These are phyloP conservation scores for Petrocephalus schoutedeni DNA, from an alignment of 2,797 vertebrate genomes.

Conservation along the genomic window DNA sequence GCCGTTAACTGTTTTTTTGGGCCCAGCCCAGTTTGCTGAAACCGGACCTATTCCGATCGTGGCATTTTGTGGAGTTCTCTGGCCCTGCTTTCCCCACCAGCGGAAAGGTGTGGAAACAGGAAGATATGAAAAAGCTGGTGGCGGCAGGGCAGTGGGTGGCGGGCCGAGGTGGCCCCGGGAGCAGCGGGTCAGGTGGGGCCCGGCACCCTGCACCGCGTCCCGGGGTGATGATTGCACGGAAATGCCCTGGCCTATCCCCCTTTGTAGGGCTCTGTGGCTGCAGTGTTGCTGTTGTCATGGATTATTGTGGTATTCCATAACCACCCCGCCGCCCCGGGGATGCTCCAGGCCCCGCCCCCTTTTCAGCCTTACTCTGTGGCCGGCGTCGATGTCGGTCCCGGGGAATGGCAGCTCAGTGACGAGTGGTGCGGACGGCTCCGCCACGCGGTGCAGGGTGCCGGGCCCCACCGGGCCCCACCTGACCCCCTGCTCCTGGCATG, in stretches of 20 bases:
- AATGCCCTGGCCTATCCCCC: constrained; percentile 47
- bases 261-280: constrained; percentile 56
- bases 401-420: constrained; percentile 91
- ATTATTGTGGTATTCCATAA: constrained; percentile 78
- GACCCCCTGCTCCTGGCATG: constrained; percentile 70
- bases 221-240: constrained; percentile 56
- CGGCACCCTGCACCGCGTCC: constrained; percentile 33
- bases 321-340: constrained; percentile 71
- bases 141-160: no score
- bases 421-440: constrained; percentile 78
- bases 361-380: constrained; percentile 44
- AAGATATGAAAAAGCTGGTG: neutral
- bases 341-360: constrained; percentile 38
- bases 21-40: neutral
- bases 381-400: constrained; percentile 69
- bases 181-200: neutral
- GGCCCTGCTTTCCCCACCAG: neutral
- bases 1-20: neutral
- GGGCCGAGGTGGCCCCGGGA: no score
- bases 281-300: constrained; percentile 66
- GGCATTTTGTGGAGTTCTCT: neutral
- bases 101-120: neutral
- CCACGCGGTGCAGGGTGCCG: constrained; percentile 81
- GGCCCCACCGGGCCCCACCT: no score
- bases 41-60: neutral